Conservation (phyloP, 1,140 invertebrate species). For the Tachypleus tridentatus region DNA sequence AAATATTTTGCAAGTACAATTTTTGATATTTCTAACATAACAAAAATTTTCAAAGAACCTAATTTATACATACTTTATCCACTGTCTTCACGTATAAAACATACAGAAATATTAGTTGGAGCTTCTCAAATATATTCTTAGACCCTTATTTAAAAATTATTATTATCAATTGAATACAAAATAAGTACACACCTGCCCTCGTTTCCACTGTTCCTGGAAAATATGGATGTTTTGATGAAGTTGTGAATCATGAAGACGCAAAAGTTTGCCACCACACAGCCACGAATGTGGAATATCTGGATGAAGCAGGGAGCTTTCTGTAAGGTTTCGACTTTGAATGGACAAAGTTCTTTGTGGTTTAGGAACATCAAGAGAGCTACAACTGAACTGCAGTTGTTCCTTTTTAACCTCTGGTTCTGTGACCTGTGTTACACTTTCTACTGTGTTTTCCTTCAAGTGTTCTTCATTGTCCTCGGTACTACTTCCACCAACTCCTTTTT, state of each 20-base stretch:
- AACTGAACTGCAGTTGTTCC: constrained; percentile 15
- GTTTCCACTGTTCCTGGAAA: constrained; percentile 91
- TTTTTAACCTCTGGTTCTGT: constrained; percentile 51
- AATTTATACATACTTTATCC: no score
- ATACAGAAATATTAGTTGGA: no score
- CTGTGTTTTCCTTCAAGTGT: constrained; percentile 47
- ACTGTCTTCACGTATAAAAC: no score
- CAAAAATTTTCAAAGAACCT: no score
- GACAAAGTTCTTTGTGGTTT: constrained; percentile 38
- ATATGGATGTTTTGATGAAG: constrained; percentile 70
- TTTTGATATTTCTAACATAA: no score
- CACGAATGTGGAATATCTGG: constrained; percentile 43
- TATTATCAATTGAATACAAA: no score
- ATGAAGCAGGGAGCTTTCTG: constrained; percentile 30
- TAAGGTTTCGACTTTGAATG: constrained; percentile 12
- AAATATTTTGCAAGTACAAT: no score
- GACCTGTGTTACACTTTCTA: constrained; percentile 67
- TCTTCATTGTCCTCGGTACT: constrained; percentile 23
- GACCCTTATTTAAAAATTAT: no score
- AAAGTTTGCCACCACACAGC: constrained; percentile 77
- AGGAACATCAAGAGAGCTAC: constrained; percentile 26
- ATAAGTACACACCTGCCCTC: constrained; percentile 42
- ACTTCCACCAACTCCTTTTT: constrained; percentile 44
- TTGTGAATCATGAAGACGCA: constrained; percentile 68
- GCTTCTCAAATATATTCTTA: no score